Evolutionary conservation across 2,797 vertebrate species (phyloP).

Genomic region (Coracias cyanogaster): DNA sequence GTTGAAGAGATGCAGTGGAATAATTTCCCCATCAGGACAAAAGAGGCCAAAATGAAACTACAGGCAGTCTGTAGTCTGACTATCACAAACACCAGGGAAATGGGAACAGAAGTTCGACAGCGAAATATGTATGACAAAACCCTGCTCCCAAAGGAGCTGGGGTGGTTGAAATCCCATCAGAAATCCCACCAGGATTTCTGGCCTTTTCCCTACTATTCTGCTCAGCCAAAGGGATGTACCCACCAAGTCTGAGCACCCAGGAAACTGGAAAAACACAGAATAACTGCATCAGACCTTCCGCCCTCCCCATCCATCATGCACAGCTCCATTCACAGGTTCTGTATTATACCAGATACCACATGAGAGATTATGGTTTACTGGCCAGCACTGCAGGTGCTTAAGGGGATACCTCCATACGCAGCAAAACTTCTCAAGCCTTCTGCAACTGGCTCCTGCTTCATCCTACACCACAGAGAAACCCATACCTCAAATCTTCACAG

Average conservation of each 20-base stretch:
- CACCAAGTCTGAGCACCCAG: not conserved
- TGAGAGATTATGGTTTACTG: not conserved
- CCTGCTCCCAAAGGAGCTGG: not conserved
- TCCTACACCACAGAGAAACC: not conserved
- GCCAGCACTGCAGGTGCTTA: not conserved
- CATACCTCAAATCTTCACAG: fast-evolving
- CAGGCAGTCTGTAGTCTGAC: not conserved
- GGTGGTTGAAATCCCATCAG: not conserved
- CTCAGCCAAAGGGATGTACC: not conserved
- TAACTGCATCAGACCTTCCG: not conserved
- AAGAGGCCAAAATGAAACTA: not conserved
- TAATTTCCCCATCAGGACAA: not conserved
- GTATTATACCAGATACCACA: not conserved
- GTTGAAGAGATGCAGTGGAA: not conserved
- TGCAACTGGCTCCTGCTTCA: not conserved
- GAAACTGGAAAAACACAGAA: not conserved
- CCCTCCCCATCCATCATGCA: not conserved
- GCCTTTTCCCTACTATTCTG: not conserved
- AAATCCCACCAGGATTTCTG: not conserved
- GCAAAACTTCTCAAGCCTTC: not conserved
- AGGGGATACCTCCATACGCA: not conserved
- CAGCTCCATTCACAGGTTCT: not conserved
- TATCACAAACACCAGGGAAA: not conserved
- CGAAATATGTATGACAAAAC: not conserved
- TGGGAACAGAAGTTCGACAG: not conserved